Evolutionary conservation across 1,140 invertebrate genomes (phyloP).

Genomic region (Eciton burchellii): DNA sequence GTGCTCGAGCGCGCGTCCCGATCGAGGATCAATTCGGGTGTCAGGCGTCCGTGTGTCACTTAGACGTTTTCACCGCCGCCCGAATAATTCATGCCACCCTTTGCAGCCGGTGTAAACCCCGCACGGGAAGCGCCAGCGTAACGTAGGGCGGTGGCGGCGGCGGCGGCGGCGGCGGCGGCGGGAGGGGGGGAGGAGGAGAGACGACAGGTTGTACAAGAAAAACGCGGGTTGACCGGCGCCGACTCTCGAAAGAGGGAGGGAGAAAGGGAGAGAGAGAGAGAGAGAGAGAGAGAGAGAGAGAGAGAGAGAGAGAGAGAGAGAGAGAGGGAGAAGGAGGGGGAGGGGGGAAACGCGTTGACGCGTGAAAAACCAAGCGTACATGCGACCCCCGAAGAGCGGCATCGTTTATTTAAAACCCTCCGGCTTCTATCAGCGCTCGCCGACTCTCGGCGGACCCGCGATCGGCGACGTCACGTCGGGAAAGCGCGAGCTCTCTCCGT

Average conservation of each 20-base stretch:
- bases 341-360: conserved; percentile 60
- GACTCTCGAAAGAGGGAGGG: too few relatives aligned
- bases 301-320: too few relatives aligned
- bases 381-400: conserved; percentile 52
- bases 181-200: conserved; percentile 64
- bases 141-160: conserved; percentile 7
- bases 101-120: conserved; percentile 71
- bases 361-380: conserved; percentile 63
- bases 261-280: too few relatives aligned
- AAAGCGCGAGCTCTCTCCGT: background rate
- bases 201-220: conserved; percentile 47
- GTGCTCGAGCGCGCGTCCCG: conserved; percentile 62
- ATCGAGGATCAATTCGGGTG: conserved; percentile 84
- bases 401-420: conserved; percentile 80
- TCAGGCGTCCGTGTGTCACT: conserved; percentile 83
- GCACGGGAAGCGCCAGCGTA: conserved; percentile 51
- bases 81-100: conserved; percentile 82
- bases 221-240: conserved; percentile 63
- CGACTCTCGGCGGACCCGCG: conserved; percentile 17
- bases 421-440: conserved; percentile 72
- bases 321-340: too few relatives aligned
- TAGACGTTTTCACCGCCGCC: conserved; percentile 82
- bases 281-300: too few relatives aligned
- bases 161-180: conserved; percentile 5
- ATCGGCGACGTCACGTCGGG: background rate